Base-by-base conservation (phyloP, 2,113 vertebrate species). In the Otis tarda region DNA sequence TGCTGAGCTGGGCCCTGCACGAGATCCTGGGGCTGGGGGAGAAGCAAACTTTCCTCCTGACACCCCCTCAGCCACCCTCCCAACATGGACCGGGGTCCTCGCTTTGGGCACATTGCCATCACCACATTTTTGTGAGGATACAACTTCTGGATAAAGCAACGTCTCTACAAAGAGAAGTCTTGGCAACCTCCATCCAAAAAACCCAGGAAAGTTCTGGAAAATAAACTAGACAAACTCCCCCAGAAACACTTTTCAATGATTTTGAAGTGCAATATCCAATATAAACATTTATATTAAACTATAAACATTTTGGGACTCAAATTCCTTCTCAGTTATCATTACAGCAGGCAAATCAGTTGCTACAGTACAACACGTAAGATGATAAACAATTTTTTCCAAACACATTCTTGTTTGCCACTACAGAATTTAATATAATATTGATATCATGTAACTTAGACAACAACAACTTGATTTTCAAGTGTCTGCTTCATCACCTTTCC, bases 1-100 rank as follows among this genome's bases (percentile, higher is more conserved):
- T 24, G 28, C 24, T 23, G 47, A 75, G 67, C 57, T 16, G 41
- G 12, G 41, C 41, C 41, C 21, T 25, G 18, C 18, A 7, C 2
- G 6, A 49, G n/a, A 24, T 11, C 7, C 22, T 1, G 4, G 37
- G 45, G 15, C 15, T 60, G 6, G 4, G 7, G 57, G 21, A 52
- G 37, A 78, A 70, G 10, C 10, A 24, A 70, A 10, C n/a, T 19
- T 28, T 25, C n/a, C 12, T 70, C 41, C n/a, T 43, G 82, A 67
- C 6, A 31, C 0, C 4, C 3, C 3, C 1, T 14, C 5, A 11
- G 49, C 10, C 61, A 14, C 28, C 7, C 49, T 23, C 12, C 53
- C 31, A 27, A 43, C 1, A 3, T 0, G 4, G 33, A 50, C 4
- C 0, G 0, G 7, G 30, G 23, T 31, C 65, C 10, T 43, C 0